Evolutionary conservation across 2,888 invertebrate genomes (phyloP).

Genomic region (Rhaphigaster nebulosa): DNA sequence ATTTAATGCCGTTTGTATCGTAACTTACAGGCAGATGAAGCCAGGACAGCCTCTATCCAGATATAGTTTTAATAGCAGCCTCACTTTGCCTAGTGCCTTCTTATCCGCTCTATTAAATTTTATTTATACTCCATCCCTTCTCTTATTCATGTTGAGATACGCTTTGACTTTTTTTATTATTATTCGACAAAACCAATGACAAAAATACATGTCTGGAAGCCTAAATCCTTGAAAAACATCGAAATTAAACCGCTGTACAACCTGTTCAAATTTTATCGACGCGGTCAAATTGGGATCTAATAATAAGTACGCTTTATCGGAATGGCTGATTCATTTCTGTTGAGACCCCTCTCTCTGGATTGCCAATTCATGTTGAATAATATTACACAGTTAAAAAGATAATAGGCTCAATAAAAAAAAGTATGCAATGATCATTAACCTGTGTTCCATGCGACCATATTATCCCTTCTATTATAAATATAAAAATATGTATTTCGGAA

Average conservation of each 20-base stretch:
- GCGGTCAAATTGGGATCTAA: not conserved
- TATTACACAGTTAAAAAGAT: too few species aligned
- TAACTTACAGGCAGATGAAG: slow-evolving; percentile 50
- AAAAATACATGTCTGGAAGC: not conserved
- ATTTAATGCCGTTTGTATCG: slow-evolving; percentile 52
- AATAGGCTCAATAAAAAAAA: too few species aligned
- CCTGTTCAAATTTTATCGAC: not conserved
- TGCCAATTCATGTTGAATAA: too few species aligned
- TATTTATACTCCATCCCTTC: slow-evolving; percentile 33
- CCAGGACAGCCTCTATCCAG: slow-evolving; percentile 31
- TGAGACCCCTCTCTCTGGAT: not conserved
- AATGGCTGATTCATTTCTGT: not conserved
- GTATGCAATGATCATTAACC: too few species aligned
- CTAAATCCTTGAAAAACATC: not conserved
- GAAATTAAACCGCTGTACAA: not conserved
- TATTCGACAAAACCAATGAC: not conserved
- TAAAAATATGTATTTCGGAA: too few species aligned
- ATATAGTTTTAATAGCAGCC: slow-evolving; percentile 45
- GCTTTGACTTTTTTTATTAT: slow-evolving; percentile 14
- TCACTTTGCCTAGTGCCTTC: slow-evolving; percentile 39
- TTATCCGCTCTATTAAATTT: slow-evolving; percentile 49
- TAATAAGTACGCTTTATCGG: not conserved
- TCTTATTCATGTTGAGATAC: slow-evolving; percentile 3
- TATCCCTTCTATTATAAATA: too few species aligned
- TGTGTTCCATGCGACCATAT: too few species aligned